These are phyloP conservation scores for Nipponacmea schrenckii DNA, from an alignment of 2,888 invertebrate genomes.

Conservation along the genomic window DNA sequence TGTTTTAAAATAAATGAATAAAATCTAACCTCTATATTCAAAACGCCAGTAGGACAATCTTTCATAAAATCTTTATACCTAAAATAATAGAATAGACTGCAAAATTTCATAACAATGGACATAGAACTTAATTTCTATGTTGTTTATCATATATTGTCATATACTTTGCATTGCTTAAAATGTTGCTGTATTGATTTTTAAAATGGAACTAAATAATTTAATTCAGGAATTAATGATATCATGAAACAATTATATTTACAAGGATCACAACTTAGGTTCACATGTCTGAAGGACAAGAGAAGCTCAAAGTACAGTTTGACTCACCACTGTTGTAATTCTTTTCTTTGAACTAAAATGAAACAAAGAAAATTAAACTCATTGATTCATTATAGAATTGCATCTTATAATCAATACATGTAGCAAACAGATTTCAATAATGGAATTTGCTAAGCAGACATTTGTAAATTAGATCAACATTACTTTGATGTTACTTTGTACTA, in stretches of 20 bases:
- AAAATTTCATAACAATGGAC: not conserved
- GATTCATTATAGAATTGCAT: not conserved
- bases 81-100: not conserved
- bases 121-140: not conserved
- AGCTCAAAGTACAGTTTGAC: not conserved
- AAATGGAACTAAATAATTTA: no score
- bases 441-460: no score
- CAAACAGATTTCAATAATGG: no score
- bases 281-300: not conserved
- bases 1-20: no score
- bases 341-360: not conserved
- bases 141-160: no score
- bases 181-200: not conserved
- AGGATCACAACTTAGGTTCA: no score
- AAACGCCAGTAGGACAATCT: not conserved
- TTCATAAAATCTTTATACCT: conserved; percentile 7
- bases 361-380: not conserved
- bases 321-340: conserved; percentile 3
- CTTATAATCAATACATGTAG: no score
- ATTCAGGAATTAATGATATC: no score
- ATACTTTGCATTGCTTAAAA: no score
- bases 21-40: not conserved
- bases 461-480: no score
- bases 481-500: no score
- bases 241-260: no score